These are phyloP conservation scores for Panorpa germanica DNA, from an alignment of 2,888 invertebrate species.

Conservation along the genomic window DNA sequence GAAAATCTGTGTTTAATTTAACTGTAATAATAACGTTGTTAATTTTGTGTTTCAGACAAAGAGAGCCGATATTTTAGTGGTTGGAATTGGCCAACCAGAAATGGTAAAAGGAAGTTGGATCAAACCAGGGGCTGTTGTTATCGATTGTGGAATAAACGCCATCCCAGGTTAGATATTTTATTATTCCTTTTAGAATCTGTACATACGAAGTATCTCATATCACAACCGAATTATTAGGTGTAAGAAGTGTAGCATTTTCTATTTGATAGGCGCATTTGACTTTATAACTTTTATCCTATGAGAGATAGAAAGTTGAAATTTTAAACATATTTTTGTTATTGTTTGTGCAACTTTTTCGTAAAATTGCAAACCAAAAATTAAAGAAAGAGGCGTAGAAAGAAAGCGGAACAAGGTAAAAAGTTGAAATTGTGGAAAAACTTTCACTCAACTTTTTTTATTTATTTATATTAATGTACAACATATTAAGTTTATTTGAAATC, in stretches of 20 bases:
- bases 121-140: conserved; percentile 93
- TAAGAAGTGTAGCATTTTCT: neutral
- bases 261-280: neutral
- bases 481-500: too few species aligned
- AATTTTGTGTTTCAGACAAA: conserved; percentile 28
- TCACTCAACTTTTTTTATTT: conserved; percentile 4
- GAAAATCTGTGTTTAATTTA: conserved; percentile 1
- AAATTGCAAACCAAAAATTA: neutral
- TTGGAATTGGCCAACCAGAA: conserved; percentile 79
- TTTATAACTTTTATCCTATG: neutral
- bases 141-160: conserved; percentile 95
- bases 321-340: neutral
- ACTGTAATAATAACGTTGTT: conserved; percentile 8
- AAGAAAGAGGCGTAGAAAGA: too few species aligned
- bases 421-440: neutral
- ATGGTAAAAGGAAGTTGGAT: conserved; percentile 91
- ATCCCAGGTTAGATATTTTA: conserved; percentile 46
- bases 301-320: neutral
- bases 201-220: neutral
- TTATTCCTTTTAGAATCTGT: conserved; percentile 7
- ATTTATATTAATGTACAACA: neutral
- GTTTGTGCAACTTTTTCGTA: neutral
- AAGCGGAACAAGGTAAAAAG: too few species aligned
- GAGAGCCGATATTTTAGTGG: conserved; percentile 89
- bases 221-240: too few species aligned